Percentiles rank a stretch among this genome's conserved stretches.
Evolutionary conservation across 2,113 vertebrate genomes (phyloP).

Genomic region (Syngnathus floridae): DNA sequence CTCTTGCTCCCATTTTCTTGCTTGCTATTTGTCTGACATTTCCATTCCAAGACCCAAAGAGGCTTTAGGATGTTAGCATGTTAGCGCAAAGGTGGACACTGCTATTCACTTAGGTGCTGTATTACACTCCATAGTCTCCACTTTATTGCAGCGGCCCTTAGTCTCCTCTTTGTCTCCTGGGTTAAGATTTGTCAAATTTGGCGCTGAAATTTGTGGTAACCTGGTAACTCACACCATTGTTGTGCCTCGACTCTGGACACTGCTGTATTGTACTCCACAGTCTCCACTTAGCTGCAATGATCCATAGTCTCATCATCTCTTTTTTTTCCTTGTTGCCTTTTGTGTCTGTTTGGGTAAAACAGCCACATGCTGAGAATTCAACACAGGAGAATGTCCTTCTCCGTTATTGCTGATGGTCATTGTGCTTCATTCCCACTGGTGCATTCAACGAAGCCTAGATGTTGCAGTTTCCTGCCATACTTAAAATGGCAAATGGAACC

Average conservation of each 20-base stretch:
- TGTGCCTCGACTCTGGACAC: no score
- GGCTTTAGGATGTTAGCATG: constrained; percentile 37
- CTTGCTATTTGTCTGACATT: background rate
- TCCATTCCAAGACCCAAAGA: background rate
- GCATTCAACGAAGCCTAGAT: background rate
- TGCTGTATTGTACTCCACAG: background rate
- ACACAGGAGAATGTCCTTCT: background rate
- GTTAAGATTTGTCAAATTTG: no score
- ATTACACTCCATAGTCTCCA: background rate
- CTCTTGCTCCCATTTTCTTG: constrained; percentile 6
- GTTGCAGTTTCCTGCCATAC: background rate
- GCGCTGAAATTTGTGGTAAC: no score
- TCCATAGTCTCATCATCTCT: background rate
- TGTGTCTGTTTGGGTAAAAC: background rate
- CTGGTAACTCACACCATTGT: no score
- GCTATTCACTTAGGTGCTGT: background rate
- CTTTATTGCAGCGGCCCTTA: background rate
- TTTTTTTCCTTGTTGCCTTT: background rate
- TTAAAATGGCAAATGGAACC: background rate
- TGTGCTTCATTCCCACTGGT: background rate
- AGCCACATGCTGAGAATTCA: no score
- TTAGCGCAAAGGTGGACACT: constrained; percentile 7
- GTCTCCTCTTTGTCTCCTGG: no score
- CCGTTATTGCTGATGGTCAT: background rate
- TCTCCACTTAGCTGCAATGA: background rate